These are phyloP conservation scores for Callionymus lyra DNA, from an alignment of 2,113 vertebrate genomes.

Conservation along the genomic window DNA sequence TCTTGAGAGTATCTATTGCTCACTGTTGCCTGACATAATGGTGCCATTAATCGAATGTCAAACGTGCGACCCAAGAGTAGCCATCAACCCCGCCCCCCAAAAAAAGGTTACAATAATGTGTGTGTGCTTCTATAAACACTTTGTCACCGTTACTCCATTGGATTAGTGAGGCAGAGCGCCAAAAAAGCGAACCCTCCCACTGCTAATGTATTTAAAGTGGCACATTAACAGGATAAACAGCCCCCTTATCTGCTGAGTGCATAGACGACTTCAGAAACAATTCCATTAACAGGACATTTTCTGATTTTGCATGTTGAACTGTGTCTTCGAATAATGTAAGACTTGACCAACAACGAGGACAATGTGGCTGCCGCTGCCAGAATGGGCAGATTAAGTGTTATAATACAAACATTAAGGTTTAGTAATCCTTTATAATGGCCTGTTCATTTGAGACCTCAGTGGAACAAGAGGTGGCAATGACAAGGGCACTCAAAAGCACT, in stretches of 20 bases:
- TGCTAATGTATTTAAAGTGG: slow-evolving; percentile 73
- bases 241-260: slow-evolving; percentile 64
- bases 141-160: slow-evolving; percentile 43
- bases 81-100: slow-evolving; percentile 25
- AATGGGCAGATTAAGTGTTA: slow-evolving; percentile 26
- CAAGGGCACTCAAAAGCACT: slow-evolving; percentile 4
- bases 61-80: too few species aligned
- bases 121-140: slow-evolving; percentile 47
- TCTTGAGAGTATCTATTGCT: too few species aligned
- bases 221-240: slow-evolving; percentile 75
- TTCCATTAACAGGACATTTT: slow-evolving; percentile 64
- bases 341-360: slow-evolving; percentile 14
- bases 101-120: slow-evolving; percentile 43
- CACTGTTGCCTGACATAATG: too few species aligned
- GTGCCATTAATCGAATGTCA: too few species aligned
- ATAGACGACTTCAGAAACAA: slow-evolving; percentile 60
- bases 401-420: slow-evolving; percentile 43
- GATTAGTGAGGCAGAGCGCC: slow-evolving; percentile 65
- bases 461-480: slow-evolving; percentile 11
- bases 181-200: slow-evolving; percentile 34
- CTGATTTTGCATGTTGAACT: slow-evolving; percentile 50
- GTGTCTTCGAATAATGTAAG: slow-evolving; percentile 22
- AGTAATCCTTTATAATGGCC: slow-evolving; percentile 45
- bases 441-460: slow-evolving; percentile 24
- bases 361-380: slow-evolving; percentile 15